phyloP scores from a whole-genome alignment of 2,797 vertebrate species.

The Jordanella pulchra region DNA sequence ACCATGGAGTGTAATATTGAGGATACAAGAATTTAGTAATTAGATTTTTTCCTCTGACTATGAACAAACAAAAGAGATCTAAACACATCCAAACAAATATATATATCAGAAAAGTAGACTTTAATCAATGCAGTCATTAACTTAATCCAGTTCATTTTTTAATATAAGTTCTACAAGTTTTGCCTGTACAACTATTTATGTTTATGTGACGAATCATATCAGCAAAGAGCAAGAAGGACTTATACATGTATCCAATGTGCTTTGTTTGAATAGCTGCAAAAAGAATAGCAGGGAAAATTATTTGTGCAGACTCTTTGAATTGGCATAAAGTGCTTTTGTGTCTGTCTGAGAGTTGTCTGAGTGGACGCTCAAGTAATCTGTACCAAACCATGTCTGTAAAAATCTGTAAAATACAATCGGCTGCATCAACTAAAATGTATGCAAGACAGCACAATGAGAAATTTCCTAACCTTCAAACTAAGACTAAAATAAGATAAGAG shows the following conservation, averaged over 20 bases:
- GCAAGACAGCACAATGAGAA: slow-evolving; percentile 49
- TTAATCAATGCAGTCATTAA: neutral
- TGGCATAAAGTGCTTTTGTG: neutral
- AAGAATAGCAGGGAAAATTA: neutral
- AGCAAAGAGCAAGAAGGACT: neutral
- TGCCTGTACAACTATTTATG: neutral
- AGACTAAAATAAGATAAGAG: slow-evolving; percentile 52
- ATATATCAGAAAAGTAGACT: neutral
- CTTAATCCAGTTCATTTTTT: neutral
- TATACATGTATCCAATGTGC: neutral
- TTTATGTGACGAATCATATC: neutral
- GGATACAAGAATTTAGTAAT: neutral
- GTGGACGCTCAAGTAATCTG: neutral
- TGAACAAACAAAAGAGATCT: slow-evolving; percentile 19
- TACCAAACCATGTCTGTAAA: slow-evolving; percentile 7
- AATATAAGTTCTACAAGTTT: neutral
- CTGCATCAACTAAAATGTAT: slow-evolving; percentile 46
- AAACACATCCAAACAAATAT: slow-evolving; percentile 7
- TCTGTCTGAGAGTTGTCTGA: slow-evolving; percentile 16
- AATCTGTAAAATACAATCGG: slow-evolving; percentile 32
- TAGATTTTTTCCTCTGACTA: slow-evolving; percentile 10
- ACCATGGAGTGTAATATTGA: slow-evolving; percentile 7
- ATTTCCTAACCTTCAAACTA: slow-evolving; percentile 70
- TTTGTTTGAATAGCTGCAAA: neutral
- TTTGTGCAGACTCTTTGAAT: neutral